phyloP scores from a whole-genome alignment of 1,140 invertebrate genomes.

The Neuroterus valhalla region DNA sequence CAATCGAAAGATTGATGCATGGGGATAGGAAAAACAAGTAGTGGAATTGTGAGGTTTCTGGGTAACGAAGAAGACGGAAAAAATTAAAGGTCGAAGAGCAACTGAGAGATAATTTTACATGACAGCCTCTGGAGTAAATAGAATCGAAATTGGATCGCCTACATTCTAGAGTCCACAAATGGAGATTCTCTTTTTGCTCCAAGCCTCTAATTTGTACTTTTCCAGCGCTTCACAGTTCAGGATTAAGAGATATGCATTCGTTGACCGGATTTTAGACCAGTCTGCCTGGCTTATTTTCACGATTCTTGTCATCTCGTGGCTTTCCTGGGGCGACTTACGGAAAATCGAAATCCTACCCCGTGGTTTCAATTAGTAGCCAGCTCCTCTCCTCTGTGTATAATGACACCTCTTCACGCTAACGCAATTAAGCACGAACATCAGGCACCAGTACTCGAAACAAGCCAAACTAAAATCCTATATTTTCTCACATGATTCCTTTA shows the following conservation, averaged over 20 bases:
- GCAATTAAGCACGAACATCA: conserved; percentile 24
- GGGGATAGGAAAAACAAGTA: no score
- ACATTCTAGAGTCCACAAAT: no score
- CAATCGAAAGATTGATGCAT: no score
- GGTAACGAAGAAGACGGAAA: no score
- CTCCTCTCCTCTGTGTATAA: not conserved
- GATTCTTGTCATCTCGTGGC: conserved; percentile 20
- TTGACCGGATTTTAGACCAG: not conserved
- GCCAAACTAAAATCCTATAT: conserved; percentile 4
- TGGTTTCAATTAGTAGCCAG: conserved; percentile 21
- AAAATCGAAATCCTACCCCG: conserved; percentile 23
- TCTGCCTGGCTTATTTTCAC: conserved; percentile 14
- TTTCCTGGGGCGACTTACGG: conserved; percentile 17
- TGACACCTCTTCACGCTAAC: not conserved
- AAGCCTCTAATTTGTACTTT: no score
- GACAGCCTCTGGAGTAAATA: no score
- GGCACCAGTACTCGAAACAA: not conserved
- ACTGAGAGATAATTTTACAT: no score
- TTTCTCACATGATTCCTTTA: conserved; percentile 13
- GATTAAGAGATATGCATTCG: not conserved
- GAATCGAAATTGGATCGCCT: no score
- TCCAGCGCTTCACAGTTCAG: not conserved
- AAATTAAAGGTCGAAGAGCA: no score
- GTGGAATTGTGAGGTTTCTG: no score
- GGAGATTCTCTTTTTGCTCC: no score